Evolutionary conservation across 2,797 vertebrate genomes (phyloP).

Genomic region (Poecilia gillii): DNA sequence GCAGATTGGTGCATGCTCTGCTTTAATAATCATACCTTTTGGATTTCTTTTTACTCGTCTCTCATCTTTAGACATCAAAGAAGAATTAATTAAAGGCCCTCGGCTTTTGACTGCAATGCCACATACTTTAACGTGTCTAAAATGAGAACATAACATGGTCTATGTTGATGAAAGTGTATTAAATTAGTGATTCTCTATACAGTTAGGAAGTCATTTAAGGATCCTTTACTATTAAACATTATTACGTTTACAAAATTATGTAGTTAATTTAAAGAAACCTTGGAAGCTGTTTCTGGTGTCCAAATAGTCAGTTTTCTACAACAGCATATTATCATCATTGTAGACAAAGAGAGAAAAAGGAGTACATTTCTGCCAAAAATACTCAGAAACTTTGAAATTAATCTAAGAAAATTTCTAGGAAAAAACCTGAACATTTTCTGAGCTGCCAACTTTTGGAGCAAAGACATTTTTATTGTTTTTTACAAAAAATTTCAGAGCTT

Average conservation of each 20-base stretch:
- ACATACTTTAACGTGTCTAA: not conserved
- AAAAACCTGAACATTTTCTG: too few relatives aligned
- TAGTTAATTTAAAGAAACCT: not conserved
- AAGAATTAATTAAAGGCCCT: not conserved
- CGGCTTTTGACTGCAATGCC: not conserved
- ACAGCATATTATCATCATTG: too few relatives aligned
- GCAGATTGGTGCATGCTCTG: slow-evolving; percentile 52
- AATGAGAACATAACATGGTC: not conserved
- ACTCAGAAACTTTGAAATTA: too few relatives aligned
- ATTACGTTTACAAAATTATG: not conserved
- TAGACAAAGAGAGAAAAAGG: too few relatives aligned
- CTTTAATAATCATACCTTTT: slow-evolving; percentile 22
- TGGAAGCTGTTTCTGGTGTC: not conserved
- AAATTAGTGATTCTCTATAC: not conserved
- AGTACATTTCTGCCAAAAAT: too few relatives aligned
- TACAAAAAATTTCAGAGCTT: too few relatives aligned
- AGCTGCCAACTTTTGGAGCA: too few relatives aligned
- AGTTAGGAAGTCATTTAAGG: not conserved
- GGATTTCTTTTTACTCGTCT: slow-evolving; percentile 13
- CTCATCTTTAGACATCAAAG: slow-evolving; percentile 5
- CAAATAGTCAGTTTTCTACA: not conserved
- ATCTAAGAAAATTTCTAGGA: too few relatives aligned
- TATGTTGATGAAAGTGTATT: not conserved
- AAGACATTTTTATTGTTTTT: too few relatives aligned
- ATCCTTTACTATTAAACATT: not conserved